Percentiles rank a stretch among this genome's conserved stretches.
Conservation (phyloP, 2,113 vertebrate genomes). For the Aegithalos caudatus region DNA sequence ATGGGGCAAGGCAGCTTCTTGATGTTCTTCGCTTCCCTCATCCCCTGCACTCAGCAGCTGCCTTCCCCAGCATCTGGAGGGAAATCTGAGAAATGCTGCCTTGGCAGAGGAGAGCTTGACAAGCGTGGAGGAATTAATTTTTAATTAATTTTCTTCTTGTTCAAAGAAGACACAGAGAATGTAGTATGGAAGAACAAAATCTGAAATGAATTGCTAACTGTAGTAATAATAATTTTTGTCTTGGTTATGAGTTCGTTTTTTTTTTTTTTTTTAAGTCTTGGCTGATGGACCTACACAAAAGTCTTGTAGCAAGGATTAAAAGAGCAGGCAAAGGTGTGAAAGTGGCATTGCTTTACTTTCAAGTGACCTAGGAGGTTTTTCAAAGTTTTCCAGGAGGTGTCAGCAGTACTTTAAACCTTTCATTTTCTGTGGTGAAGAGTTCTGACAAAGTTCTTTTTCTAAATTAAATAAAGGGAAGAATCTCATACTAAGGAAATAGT, state of each 20-base stretch:
- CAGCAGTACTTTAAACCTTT: conserved; percentile 42
- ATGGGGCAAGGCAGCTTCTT: background rate
- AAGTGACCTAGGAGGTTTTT: background rate
- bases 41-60: rapidly evolving
- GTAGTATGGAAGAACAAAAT: background rate
- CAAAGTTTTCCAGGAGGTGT: conserved; percentile 39
- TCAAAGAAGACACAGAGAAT: background rate
- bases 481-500: background rate
- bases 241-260: background rate
- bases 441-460: background rate
- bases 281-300: background rate
- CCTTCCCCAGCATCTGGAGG: background rate
- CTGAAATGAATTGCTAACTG: background rate
- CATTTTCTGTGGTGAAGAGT: background rate
- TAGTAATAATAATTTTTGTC: background rate
- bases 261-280: background rate
- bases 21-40: background rate
- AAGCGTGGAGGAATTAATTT: background rate
- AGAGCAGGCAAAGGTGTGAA: background rate
- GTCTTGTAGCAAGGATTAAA: background rate
- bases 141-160: conserved; percentile 15
- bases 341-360: background rate
- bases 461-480: background rate
- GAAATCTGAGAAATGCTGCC: background rate
- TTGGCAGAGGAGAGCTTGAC: background rate